Conservation (phyloP, 1,140 invertebrate species). For the Propsilocerus akamusi region DNA sequence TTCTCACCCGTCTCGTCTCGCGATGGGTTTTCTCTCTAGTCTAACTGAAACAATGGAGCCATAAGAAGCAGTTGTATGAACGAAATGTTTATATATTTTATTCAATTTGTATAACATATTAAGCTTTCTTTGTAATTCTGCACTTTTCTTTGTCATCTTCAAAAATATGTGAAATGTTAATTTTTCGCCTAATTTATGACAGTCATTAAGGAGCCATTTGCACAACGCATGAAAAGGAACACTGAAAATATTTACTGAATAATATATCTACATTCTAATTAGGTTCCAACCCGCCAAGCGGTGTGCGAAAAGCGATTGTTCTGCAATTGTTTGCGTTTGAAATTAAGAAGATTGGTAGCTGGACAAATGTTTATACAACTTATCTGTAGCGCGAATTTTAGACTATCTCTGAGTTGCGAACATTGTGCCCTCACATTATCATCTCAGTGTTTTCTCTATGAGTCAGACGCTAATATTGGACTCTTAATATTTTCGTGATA, state of each 20-base stretch:
- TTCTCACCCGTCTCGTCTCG: background rate
- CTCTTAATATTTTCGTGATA: no score
- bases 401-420: no score
- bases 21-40: background rate
- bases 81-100: background rate
- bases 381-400: no score
- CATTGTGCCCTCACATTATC: no score
- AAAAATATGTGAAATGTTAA: slow-evolving; percentile 1
- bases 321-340: background rate
- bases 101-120: background rate
- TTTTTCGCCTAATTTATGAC: background rate
- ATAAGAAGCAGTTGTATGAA: background rate
- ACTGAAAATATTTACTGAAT: no score
- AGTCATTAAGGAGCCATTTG: background rate
- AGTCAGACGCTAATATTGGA: no score
- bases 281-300: background rate
- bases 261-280: no score
- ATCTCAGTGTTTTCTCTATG: no score
- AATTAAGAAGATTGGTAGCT: no score
- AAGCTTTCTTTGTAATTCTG: background rate
- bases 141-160: background rate
- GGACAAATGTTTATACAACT: no score
- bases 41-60: background rate
- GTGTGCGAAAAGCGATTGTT: background rate
- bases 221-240: no score